phyloP scores from a whole-genome alignment of 2,888 invertebrate species.

The Amblyteles armatorius region DNA sequence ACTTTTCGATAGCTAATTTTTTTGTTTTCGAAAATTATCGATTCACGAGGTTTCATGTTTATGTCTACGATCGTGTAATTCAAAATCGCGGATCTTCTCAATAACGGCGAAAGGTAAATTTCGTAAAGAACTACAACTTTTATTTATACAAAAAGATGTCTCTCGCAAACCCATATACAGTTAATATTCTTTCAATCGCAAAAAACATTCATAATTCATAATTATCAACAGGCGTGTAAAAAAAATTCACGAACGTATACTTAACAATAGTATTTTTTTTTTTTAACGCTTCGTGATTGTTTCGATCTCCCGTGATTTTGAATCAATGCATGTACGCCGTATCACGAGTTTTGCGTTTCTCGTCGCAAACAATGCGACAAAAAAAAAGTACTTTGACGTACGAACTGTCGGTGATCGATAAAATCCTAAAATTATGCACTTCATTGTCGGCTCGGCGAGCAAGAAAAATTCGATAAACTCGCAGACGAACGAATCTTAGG shows the following conservation, averaged over 20 bases:
- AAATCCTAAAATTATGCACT: slow-evolving; percentile 40
- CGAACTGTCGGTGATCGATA: slow-evolving; percentile 13
- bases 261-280: slow-evolving; percentile 54
- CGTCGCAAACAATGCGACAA: slow-evolving; percentile 9
- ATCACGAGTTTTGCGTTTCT: slow-evolving; percentile 7
- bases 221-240: slow-evolving; percentile 53
- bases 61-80: neutral
- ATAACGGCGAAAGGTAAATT: too few species aligned
- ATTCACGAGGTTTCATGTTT: too few species aligned
- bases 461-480: slow-evolving; percentile 13
- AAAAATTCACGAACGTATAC: slow-evolving; percentile 48
- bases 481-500: neutral
- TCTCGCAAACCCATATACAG: slow-evolving; percentile 59
- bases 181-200: slow-evolving; percentile 62
- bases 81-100: neutral
- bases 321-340: neutral
- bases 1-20: too few species aligned
- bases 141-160: slow-evolving; percentile 80
- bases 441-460: neutral
- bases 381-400: neutral
- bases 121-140: slow-evolving; percentile 74
- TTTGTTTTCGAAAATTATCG: too few species aligned
- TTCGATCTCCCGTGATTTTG: slow-evolving; percentile 23
- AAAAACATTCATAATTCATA: slow-evolving; percentile 39
- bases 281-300: slow-evolving; percentile 19